Evolutionary conservation across 1,140 invertebrate genomes (phyloP), one percentile per base, ranked within the genome.

Genomic region (Brachionus sp.): DNA sequence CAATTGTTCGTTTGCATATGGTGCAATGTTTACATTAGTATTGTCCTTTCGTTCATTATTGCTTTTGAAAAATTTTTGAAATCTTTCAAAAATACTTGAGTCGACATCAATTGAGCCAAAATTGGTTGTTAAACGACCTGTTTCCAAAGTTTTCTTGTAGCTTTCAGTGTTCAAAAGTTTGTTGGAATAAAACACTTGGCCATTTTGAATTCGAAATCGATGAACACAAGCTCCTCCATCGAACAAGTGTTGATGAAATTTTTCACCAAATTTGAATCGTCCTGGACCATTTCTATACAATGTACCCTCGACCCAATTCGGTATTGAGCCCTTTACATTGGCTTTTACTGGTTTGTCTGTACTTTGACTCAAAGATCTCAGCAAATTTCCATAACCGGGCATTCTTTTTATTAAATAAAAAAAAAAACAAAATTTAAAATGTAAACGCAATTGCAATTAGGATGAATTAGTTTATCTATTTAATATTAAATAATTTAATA

Each of bases 21-120:
- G 94, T 88, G 95, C 95, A 68, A 95, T 90, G 0, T 94, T 94
- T 86, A 96, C 94, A 92, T 94, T 94, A 0, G 93, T 92, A 86
- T 95, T 96, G 86, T 95, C 94, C 13, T 50, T 50, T 50, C 44
- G 44, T 50, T 50, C 44, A 50, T 50, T 0, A 93, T 92, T 29
- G 92, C 83, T 1, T 85, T 84, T 62, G 89, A 80, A 77, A 64
- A 82, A 80, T 77, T 12, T 64, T 77, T 85, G 84, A 39, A 84
- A 39, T 83, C 70, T 44, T 46, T 75, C 57, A 82, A 86, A 86
- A 53, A 68, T 83, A 39, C 62, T 53, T 29, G 75, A 82, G 10
- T 19, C 25, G 23, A 23, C 37, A 19, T 53, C 46, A 23, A 37
- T 16, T 39, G 16, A 42, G 33, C 53, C 80, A 64, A 83, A 85